A percentile compares a stretch with the other conserved stretches of the same genome.
phyloP scores from a whole-genome alignment of 2,113 vertebrate genomes.

The Bos indicus region DNA sequence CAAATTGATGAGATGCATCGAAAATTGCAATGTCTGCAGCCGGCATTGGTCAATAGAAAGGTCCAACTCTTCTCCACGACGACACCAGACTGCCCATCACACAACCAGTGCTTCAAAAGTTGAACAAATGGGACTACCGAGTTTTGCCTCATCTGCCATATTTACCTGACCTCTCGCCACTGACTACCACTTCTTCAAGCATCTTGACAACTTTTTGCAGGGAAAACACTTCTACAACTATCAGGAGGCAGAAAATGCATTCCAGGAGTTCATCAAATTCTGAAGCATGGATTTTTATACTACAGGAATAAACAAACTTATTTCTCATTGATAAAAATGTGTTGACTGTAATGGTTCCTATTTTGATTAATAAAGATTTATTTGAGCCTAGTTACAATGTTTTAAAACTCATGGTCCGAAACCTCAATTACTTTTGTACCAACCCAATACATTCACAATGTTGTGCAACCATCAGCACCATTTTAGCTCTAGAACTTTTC shows the following conservation, averaged over 20 bases:
- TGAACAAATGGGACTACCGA: background rate
- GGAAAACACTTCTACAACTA: background rate
- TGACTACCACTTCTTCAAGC: background rate
- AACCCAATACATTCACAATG: background rate
- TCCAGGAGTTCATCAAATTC: background rate
- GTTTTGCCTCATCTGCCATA: background rate
- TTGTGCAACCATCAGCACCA: background rate
- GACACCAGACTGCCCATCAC: accelerated
- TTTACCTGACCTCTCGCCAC: background rate
- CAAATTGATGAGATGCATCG: background rate
- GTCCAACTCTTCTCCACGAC: background rate
- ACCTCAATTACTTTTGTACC: background rate
- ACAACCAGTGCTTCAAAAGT: background rate
- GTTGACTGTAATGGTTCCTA: background rate
- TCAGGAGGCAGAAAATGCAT: background rate
- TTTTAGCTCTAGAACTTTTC: background rate
- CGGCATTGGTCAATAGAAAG: background rate
- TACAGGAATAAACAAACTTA: background rate
- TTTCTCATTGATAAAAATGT: background rate
- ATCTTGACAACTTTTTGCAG: background rate
- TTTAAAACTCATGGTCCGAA: background rate
- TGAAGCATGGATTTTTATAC: background rate
- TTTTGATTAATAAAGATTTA: background rate
- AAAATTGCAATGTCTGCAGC: background rate
- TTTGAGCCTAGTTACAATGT: background rate